These are phyloP conservation scores for Clitarchus hookeri DNA, from an alignment of 2,888 invertebrate genomes.

Conservation along the genomic window DNA sequence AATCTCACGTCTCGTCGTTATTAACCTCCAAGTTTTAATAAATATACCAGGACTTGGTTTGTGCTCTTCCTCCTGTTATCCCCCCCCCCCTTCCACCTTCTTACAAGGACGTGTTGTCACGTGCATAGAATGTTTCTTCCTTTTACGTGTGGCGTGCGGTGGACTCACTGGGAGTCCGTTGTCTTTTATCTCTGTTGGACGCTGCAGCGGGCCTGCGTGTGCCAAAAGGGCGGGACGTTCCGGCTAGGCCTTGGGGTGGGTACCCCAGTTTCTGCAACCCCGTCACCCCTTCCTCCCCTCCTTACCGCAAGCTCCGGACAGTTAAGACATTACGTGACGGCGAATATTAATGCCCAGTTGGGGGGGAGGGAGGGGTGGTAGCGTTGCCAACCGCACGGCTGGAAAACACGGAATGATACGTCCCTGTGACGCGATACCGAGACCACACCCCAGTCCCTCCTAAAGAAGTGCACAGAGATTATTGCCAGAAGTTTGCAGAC, in stretches of 20 bases:
- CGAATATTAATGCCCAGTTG: neutral
- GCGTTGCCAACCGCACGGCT: neutral
- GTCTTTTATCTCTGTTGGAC: neutral
- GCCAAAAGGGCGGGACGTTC: neutral
- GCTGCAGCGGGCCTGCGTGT: neutral
- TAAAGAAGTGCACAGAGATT: neutral
- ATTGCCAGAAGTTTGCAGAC: neutral
- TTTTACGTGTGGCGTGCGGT: neutral
- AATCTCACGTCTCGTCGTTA: neutral
- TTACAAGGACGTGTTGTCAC: neutral
- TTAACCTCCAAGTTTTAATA: neutral
- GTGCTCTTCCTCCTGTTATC: neutral
- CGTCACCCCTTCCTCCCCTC: neutral
- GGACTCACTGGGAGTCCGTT: neutral
- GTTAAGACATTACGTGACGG: slow-evolving; percentile 1
- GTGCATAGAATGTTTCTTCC: neutral
- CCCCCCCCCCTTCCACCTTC: neutral
- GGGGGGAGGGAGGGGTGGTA: no score
- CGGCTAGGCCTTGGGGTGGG: neutral
- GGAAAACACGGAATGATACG: neutral
- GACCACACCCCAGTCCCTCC: neutral
- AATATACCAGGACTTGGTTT: neutral
- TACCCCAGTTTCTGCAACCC: neutral
- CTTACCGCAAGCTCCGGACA: neutral
- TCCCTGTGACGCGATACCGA: neutral